Conservation (phyloP, 2,888 invertebrate genomes). For the Athripsodes cinereus region DNA sequence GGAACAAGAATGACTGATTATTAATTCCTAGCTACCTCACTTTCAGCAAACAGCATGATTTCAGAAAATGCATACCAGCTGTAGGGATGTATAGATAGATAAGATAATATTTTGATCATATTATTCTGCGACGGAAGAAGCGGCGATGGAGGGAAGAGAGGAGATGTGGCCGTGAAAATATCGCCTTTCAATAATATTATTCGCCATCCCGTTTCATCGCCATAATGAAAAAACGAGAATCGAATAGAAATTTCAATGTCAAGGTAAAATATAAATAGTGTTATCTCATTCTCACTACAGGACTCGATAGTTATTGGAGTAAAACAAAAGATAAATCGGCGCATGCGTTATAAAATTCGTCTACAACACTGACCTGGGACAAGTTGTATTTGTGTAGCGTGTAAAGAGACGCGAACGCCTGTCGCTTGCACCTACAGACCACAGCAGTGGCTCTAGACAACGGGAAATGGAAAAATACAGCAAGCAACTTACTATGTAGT, state of each 20-base stretch:
- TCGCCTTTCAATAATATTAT: slow-evolving; percentile 20
- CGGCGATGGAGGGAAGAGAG: neutral
- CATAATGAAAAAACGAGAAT: slow-evolving; percentile 4
- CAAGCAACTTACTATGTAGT: too few relatives aligned
- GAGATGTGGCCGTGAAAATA: slow-evolving; percentile 11
- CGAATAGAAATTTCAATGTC: slow-evolving; percentile 20
- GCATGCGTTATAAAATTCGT: slow-evolving; percentile 13
- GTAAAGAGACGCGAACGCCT: too few relatives aligned
- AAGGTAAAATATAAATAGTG: slow-evolving; percentile 11
- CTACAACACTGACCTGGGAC: slow-evolving; percentile 25
- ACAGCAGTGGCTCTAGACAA: too few relatives aligned
- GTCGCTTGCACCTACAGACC: too few relatives aligned
- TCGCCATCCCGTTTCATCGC: slow-evolving; percentile 5
- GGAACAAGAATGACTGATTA: too few relatives aligned
- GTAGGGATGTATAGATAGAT: too few relatives aligned
- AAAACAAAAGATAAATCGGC: slow-evolving; percentile 4
- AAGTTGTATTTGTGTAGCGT: slow-evolving; percentile 15
- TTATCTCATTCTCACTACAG: slow-evolving; percentile 10
- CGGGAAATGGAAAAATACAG: too few relatives aligned
- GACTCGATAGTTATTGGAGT: neutral
- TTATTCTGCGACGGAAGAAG: too few relatives aligned
- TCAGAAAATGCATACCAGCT: too few relatives aligned
- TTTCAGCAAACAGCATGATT: too few relatives aligned
- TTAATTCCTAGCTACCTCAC: too few relatives aligned
- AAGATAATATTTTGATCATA: too few relatives aligned